Conservation (phyloP, 2,113 vertebrate genomes). For the Pedionomus torquatus region DNA sequence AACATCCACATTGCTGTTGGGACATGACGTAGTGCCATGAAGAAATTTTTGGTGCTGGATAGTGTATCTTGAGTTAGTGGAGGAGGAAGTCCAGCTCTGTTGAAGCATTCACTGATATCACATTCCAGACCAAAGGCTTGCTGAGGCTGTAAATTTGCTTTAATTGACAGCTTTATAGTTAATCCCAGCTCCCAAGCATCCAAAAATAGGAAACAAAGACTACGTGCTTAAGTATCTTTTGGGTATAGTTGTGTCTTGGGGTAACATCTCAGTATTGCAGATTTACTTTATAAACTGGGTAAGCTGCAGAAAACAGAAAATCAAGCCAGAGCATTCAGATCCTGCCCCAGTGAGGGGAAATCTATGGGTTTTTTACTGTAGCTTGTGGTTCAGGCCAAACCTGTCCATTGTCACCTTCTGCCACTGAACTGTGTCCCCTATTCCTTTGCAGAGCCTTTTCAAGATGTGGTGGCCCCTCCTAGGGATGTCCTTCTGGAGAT, state of each 20-base stretch:
- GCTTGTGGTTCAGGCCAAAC: background rate
- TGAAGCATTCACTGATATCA: background rate
- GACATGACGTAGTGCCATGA: background rate
- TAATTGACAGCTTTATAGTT: background rate
- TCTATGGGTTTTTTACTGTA: background rate
- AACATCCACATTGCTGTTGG: background rate
- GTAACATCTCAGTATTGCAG: background rate
- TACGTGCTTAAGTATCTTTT: background rate
- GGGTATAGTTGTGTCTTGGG: background rate
- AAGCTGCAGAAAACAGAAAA: background rate
- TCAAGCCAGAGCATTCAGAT: background rate
- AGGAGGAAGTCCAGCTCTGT: background rate
- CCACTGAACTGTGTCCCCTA: background rate
- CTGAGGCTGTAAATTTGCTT: background rate
- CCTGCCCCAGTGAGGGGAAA: accelerated
- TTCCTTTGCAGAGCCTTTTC: background rate
- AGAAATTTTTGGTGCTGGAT: background rate
- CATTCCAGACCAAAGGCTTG: background rate
- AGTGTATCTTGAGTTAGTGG: background rate
- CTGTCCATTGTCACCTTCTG: background rate
- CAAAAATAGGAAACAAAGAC: background rate
- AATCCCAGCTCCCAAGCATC: background rate
- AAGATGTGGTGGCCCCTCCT: background rate
- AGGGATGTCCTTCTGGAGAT: background rate
- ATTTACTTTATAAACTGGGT: background rate